These are phyloP conservation scores for Dendrolimus pini DNA, from an alignment of 2,888 invertebrate genomes.

Conservation along the genomic window DNA sequence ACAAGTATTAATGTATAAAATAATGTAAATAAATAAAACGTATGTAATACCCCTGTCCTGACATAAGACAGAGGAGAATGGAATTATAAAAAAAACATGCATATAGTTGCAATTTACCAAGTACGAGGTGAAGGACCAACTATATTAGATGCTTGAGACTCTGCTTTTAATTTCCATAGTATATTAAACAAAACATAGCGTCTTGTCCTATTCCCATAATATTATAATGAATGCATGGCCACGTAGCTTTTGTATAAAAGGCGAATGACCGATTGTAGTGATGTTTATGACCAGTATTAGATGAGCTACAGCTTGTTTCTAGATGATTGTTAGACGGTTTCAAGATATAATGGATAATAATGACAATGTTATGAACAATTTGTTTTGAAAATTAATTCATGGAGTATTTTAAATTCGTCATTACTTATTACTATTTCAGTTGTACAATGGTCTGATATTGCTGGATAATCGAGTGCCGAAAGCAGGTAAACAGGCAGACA, in stretches of 20 bases:
- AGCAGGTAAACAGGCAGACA: too few species aligned
- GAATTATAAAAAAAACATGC: too few species aligned
- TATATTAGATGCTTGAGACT: too few species aligned
- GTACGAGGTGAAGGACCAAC: neutral
- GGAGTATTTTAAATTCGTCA: neutral
- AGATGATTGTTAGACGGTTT: conserved; percentile 11
- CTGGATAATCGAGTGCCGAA: too few species aligned
- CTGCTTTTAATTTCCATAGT: too few species aligned
- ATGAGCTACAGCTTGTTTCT: conserved; percentile 17
- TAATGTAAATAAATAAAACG: too few species aligned
- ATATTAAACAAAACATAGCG: too few species aligned
- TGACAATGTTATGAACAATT: conserved; percentile 37
- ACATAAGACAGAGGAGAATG: too few species aligned
- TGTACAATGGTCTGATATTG: too few species aligned
- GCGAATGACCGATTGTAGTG: conserved; percentile 52
- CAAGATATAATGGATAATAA: conserved; percentile 18
- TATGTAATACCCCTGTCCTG: too few species aligned
- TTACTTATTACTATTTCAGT: too few species aligned
- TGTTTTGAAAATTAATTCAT: conserved; percentile 24
- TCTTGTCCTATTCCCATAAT: conserved; percentile 4
- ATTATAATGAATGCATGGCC: conserved; percentile 21
- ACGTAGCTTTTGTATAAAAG: conserved; percentile 28
- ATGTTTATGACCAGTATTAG: conserved; percentile 34
- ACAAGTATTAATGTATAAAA: too few species aligned
- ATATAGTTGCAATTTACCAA: neutral